Percentiles rank a stretch among this genome's conserved stretches.
Evolutionary conservation across 2,113 vertebrate species (phyloP).

Genomic region (Hassar affinis): DNA sequence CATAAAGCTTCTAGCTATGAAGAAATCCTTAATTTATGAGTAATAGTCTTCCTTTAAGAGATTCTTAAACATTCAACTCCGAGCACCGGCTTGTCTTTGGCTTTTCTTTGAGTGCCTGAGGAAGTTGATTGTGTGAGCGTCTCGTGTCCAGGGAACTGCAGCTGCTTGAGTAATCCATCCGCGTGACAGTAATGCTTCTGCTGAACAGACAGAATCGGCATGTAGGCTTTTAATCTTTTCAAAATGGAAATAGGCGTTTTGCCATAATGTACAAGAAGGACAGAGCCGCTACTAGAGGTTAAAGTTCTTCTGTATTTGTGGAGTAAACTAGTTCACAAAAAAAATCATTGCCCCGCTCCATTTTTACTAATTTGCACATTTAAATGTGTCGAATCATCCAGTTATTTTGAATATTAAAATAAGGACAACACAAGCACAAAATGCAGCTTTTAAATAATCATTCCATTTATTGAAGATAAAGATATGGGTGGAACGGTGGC

Average conservation of each 20-base stretch:
- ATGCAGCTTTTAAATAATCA: no score
- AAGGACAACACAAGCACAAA: no score
- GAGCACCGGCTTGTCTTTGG: not conserved
- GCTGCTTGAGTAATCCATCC: not conserved
- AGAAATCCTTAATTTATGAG: not conserved
- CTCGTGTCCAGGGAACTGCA: not conserved
- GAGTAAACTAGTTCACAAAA: not conserved
- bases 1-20: not conserved
- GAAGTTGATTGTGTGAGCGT: not conserved
- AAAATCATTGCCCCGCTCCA: no score
- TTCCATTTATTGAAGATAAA: no score
- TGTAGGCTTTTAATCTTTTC: conserved; percentile 17
- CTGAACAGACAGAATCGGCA: conserved; percentile 9
- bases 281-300: no score
- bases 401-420: no score
- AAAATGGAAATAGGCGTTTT: conserved; percentile 20
- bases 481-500: no score
- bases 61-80: not conserved
- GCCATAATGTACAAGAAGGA: not conserved
- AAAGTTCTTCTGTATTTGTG: not conserved
- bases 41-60: not conserved
- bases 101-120: not conserved
- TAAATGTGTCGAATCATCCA: no score
- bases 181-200: conserved; percentile 12
- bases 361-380: no score